phyloP scores from a whole-genome alignment of 2,888 invertebrate genomes.

The Arctia plantaginis region DNA sequence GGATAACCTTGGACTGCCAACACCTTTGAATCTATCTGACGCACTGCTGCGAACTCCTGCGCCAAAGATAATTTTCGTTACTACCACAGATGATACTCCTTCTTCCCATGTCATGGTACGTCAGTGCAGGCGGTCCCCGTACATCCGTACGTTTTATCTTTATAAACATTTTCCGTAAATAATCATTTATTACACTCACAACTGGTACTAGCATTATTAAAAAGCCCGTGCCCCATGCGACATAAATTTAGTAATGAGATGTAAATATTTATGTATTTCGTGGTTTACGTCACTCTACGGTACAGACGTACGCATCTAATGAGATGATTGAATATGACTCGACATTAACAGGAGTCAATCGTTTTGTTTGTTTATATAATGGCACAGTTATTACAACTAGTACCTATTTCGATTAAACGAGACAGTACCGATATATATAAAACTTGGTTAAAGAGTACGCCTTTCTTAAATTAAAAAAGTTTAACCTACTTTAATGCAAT shows the following conservation, averaged over 20 bases:
- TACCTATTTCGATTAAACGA: not conserved
- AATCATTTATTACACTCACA: not conserved
- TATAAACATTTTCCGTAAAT: not conserved
- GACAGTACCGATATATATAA: not conserved
- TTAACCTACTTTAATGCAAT: too few relatives aligned
- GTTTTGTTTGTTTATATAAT: constrained; percentile 20
- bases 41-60: not conserved
- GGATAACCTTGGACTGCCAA: not conserved
- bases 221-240: not conserved
- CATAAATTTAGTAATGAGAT: not conserved
- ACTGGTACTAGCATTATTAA: not conserved
- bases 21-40: not conserved
- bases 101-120: not conserved
- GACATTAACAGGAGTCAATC: constrained; percentile 24
- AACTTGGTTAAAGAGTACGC: too few relatives aligned
- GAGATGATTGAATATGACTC: constrained; percentile 15
- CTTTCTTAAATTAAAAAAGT: not conserved
- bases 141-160: not conserved
- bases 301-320: constrained; percentile 3
- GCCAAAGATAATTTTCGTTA: not conserved
- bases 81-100: not conserved
- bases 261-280: not conserved
- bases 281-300: not conserved
- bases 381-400: not conserved
- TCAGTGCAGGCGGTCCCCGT: not conserved